Base-by-base conservation (phyloP, 2,113 vertebrate genomes). In the Acrocephalus kingi region DNA sequence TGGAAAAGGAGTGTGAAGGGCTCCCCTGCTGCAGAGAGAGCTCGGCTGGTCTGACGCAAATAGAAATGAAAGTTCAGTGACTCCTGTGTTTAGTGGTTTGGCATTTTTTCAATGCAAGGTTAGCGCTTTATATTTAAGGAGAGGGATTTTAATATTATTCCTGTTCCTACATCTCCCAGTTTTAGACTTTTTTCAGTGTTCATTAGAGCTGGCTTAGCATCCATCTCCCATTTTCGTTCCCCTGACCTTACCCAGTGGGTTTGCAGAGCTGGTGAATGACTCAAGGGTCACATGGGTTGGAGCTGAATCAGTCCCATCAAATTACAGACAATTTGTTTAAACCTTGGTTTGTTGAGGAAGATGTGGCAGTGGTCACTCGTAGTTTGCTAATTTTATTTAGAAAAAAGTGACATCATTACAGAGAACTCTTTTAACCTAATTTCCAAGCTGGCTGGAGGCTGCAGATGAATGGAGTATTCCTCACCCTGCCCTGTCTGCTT, bases 381-480 rank as follows among this genome's bases (percentile, higher is more conserved):
- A 41, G 25, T 86, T 91, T 66, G 56, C 58, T 61, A 1, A 56
- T 94, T 92, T 84, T 67, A 49, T 28, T 86, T 78, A 17, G 20
- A 25, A 73, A 51, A 48, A 72, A 31, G 18, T 48, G 9, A 37
- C 63, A 25, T 93, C 35, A 27, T 66, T 21, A 63, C 87, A 75
- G 93, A 96, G 93, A 93, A 13, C 15, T 84, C 64, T n/a, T 77
- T 84, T 31, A 78, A 86, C 55, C 76, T 89, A 64, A 75, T 87
- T 96, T 81, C 75, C 52, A 91, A 73, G 52, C 80, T 84, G 87
- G 54, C 93, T 51, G 83, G 58, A 77, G 45, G 66, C 33, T 74
- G 68, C 58, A 67, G 78, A 78, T 97, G 97, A 97, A 95, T 74
- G 97, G 92, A 94, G 88, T 89, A 77, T 96, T 97, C 93, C 95